These are phyloP conservation scores for Ptyas mucosa DNA, from an alignment of 2,113 vertebrate genomes.

Conservation along the genomic window DNA sequence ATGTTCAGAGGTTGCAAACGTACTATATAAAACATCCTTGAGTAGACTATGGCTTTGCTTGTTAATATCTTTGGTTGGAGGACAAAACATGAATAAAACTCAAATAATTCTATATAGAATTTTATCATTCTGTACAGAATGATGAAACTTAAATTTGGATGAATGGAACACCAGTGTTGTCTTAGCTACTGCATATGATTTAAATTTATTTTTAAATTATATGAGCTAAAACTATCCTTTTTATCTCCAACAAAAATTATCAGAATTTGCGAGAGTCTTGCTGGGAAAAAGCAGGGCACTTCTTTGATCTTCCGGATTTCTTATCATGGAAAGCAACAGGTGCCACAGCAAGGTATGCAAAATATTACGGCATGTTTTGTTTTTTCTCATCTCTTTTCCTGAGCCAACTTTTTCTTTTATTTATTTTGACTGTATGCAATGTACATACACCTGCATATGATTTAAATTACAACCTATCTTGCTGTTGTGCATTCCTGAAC, in stretches of 20 bases:
- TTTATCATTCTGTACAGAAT: not conserved
- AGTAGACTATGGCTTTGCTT: not conserved
- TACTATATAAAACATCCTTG: not conserved
- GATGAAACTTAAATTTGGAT: not conserved
- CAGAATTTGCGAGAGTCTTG: conserved; percentile 73
- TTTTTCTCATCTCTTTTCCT: conserved; percentile 43
- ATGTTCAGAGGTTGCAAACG: not conserved
- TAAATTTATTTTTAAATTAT: conserved; percentile 20
- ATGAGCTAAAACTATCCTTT: conserved; percentile 2
- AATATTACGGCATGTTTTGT: conserved; percentile 47
- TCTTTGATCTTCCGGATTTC: conserved; percentile 96
- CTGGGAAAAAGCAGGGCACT: conserved; percentile 80
- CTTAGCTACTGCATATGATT: not conserved
- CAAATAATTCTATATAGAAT: not conserved
- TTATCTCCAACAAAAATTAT: conserved; percentile 38
- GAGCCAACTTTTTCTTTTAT: conserved; percentile 55
- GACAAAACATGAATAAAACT: not conserved
- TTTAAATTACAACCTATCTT: conserved; percentile 71
- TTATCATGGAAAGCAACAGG: conserved; percentile 94
- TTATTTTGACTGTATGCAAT: conserved; percentile 60
- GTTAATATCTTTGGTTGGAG: not conserved
- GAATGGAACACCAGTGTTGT: not conserved
- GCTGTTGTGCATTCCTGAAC: conserved; percentile 54
- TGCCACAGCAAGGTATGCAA: conserved; percentile 82
- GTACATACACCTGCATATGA: conserved; percentile 69